Base-by-base conservation (phyloP, 92 coral and sea anemone species). In the Pocillopora grandis region DNA sequence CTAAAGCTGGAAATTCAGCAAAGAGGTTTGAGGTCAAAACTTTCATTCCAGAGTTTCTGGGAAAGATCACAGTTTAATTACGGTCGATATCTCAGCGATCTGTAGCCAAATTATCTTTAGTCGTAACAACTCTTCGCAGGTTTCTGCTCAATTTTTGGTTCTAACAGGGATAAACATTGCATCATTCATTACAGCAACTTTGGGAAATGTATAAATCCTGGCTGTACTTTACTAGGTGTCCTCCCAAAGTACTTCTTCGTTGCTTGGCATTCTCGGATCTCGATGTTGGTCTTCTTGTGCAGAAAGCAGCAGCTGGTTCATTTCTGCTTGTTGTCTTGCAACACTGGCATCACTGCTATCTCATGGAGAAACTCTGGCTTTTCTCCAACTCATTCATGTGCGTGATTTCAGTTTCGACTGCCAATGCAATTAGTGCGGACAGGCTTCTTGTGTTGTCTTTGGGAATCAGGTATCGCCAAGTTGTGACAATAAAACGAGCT, bases 231-330 rank as follows among this genome's bases (percentile, higher is more conserved):
- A 7, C 48, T 23, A 19, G 9, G 55, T 31, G 36, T 68, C 73
- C 2, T 35, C 73, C 17, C n/a, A 85, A 85, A 59, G 56, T 85
- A 10, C 27, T 85, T 16, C 56, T 85, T 0, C 71, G 84, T 23
- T 77, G 88, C 78, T 21, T 85, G 36, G 88, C 88, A 27, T 66
- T 85, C 37, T 85, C 88, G 23, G 88, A 85, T 37, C 71, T 85
- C 49, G 67, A 23, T 13, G 88, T 85, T 69, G 88, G 88, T 18
- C 76, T 85, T 14, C 15, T 85, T 58, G 84, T 59, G 2, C 88
- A 85, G 21, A 77, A 84, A n/a, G 56, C 76, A 14, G 20, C 55
- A 35, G 72, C 36, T 0, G 9, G 33, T 68, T 68, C 72, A 6
- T 48, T 68, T 68, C 36, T 33, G 3, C 18, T 48, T 10, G 72